Evolutionary conservation across 2,797 vertebrate genomes (phyloP).

Genomic region (Tragelaphus oryx): DNA sequence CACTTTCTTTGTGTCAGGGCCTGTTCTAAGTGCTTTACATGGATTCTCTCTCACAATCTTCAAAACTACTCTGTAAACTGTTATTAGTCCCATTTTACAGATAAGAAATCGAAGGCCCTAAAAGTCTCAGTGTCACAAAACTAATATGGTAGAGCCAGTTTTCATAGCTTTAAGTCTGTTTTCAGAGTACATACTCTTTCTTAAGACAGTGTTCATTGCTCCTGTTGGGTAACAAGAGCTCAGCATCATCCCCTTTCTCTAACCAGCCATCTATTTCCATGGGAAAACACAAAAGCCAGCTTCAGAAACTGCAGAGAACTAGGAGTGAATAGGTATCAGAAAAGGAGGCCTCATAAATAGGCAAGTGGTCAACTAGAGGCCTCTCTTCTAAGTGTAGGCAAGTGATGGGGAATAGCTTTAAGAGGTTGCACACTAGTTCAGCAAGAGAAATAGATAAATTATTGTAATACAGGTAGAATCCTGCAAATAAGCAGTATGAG

Average conservation of each 20-base stretch:
- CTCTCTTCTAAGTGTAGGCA: neutral
- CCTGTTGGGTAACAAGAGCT: neutral
- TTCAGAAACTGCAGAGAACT: neutral
- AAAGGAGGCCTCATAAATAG: neutral
- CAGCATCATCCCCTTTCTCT: neutral
- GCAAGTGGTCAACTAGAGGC: neutral
- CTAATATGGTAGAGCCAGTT: neutral
- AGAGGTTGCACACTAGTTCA: neutral
- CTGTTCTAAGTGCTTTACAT: neutral
- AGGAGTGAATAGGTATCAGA: neutral
- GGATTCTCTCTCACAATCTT: neutral
- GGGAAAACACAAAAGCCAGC: neutral
- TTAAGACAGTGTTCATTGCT: neutral
- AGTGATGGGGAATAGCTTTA: neutral
- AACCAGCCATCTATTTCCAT: neutral
- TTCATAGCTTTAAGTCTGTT: neutral
- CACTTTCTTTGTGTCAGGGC: neutral
- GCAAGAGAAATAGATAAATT: neutral
- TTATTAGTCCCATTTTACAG: neutral
- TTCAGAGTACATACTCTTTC: neutral
- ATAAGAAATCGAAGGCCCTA: slow-evolving; percentile 1
- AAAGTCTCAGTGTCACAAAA: neutral
- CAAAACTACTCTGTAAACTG: slow-evolving; percentile 5
- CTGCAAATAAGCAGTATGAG: neutral
- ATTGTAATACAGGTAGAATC: neutral